phyloP scores from a whole-genome alignment of 2,113 vertebrate genomes.

The Setophaga coronata region DNA sequence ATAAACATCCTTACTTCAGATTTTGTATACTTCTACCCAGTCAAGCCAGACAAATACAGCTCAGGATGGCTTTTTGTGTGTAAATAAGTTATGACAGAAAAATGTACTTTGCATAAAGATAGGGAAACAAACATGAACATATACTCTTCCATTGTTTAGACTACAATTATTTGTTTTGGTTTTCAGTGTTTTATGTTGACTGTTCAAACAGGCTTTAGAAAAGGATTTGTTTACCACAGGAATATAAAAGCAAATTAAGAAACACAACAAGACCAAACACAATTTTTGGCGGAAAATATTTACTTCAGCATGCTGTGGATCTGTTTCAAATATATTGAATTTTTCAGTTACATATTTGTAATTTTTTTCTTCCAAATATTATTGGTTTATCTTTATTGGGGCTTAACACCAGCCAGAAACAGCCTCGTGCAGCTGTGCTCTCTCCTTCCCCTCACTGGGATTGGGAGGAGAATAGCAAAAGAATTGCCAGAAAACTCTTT shows the following conservation, averaged over 20 bases:
- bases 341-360: neutral
- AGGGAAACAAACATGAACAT: neutral
- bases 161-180: neutral
- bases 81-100: neutral
- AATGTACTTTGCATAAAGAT: neutral
- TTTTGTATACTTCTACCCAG: neutral
- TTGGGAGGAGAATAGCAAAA: neutral
- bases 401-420: neutral
- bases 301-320: neutral
- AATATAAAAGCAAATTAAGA: neutral
- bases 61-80: neutral
- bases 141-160: neutral
- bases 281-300: neutral
- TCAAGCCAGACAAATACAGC: neutral
- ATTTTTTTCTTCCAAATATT: neutral
- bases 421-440: accelerated
- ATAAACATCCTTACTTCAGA: neutral
- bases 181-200: neutral
- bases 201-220: neutral
- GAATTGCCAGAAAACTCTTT: neutral
- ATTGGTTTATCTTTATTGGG: neutral
- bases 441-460: neutral
- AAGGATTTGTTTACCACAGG: neutral
- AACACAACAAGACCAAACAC: neutral
- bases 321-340: neutral